phyloP scores from a whole-genome alignment of 2,113 vertebrate genomes.

The Amazona vittata region DNA sequence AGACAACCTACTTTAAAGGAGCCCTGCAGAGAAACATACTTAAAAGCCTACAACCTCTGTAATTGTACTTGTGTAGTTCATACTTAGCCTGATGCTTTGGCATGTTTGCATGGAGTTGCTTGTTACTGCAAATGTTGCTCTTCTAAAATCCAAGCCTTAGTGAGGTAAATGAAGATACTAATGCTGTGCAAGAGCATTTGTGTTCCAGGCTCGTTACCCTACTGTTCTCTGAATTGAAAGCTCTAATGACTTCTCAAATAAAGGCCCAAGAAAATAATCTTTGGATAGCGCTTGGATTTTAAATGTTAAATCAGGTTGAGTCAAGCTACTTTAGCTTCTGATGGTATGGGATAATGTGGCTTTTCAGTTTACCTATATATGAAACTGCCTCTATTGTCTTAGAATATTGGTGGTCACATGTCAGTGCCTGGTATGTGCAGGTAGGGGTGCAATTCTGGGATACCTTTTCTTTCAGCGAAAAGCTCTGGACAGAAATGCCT shows the following conservation, averaged over 20 bases:
- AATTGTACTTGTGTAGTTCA: background rate
- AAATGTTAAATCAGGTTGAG: background rate
- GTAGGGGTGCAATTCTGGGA: background rate
- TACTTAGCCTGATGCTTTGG: background rate
- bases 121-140: background rate
- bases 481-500: background rate
- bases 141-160: background rate
- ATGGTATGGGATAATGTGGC: accelerated
- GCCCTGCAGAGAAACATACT: background rate
- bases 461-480: background rate
- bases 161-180: background rate
- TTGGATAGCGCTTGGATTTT: background rate
- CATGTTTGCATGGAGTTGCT: background rate
- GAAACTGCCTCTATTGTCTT: background rate
- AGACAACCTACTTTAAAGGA: background rate
- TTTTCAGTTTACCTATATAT: background rate
- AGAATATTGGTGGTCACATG: background rate
- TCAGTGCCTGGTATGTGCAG: background rate
- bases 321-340: background rate
- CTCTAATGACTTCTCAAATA: background rate
- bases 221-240: background rate
- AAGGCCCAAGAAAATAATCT: background rate
- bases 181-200: background rate
- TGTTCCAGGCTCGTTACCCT: background rate
- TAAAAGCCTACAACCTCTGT: background rate